These are phyloP conservation scores for Holotrichia oblita DNA, from an alignment of 1,140 invertebrate species.

Conservation along the genomic window DNA sequence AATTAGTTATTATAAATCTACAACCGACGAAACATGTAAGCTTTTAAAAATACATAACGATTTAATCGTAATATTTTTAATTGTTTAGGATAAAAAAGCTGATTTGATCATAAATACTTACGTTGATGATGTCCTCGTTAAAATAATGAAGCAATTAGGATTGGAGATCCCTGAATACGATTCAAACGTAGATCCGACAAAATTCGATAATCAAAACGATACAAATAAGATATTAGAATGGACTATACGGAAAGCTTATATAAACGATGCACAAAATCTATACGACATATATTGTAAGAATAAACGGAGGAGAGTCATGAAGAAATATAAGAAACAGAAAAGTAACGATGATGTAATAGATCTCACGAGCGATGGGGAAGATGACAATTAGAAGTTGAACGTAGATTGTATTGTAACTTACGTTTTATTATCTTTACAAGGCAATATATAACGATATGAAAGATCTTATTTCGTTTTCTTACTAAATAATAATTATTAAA, in stretches of 20 bases:
- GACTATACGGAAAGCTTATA: conserved; percentile 67
- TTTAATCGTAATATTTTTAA: conserved; percentile 23
- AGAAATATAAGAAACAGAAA: conserved; percentile 37
- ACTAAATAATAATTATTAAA: no score
- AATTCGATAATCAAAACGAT: conserved; percentile 63
- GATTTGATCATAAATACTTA: conserved; percentile 90
- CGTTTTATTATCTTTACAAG: not conserved
- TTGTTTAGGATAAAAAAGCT: conserved; percentile 87
- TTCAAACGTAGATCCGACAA: conserved; percentile 73
- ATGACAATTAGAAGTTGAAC: not conserved
- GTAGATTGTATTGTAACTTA: not conserved
- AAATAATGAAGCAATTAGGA: conserved; percentile 77
- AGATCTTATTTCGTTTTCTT: no score
- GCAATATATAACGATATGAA: not conserved
- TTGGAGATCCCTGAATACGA: conserved; percentile 78
- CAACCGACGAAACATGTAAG: conserved; percentile 96
- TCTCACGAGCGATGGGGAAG: not conserved
- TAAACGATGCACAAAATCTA: conserved; percentile 64
- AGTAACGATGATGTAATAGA: not conserved
- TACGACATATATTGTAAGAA: conserved; percentile 50
- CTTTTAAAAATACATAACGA: conserved; percentile 42
- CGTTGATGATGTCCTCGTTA: conserved; percentile 85
- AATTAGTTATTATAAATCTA: conserved; percentile 94
- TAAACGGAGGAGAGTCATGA: conserved; percentile 46
- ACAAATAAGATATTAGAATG: conserved; percentile 66